These are phyloP conservation scores for Drosophila vallismaia DNA, from an alignment of 2,888 invertebrate species.

Conservation along the genomic window DNA sequence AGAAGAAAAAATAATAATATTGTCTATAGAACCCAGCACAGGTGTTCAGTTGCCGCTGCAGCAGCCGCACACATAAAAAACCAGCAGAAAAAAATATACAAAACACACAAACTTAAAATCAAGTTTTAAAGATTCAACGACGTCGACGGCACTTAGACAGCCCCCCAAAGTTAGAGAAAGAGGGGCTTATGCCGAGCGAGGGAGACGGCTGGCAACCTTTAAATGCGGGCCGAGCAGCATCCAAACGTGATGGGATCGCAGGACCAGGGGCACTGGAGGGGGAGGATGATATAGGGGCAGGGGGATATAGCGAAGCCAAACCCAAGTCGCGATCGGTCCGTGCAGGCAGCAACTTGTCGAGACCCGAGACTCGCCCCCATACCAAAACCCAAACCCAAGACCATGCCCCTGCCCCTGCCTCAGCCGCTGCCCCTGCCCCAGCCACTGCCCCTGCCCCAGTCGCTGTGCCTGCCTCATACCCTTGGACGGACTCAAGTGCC, in stretches of 20 bases:
- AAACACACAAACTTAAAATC: slow-evolving; percentile 68
- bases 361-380: slow-evolving; percentile 63
- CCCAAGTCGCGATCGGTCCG: slow-evolving; percentile 59
- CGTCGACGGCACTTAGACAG: slow-evolving; percentile 62
- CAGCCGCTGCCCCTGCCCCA: slow-evolving; percentile 3
- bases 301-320: slow-evolving; percentile 52
- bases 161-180: slow-evolving; percentile 36
- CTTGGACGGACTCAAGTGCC: slow-evolving; percentile 57
- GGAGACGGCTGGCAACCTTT: slow-evolving; percentile 65
- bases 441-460: slow-evolving; percentile 10
- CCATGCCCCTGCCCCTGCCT: slow-evolving; percentile 11
- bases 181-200: slow-evolving; percentile 6
- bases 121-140: slow-evolving; percentile 78
- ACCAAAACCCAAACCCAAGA: slow-evolving; percentile 18
- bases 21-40: slow-evolving; percentile 72
- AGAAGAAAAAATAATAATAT: slow-evolving; percentile 46
- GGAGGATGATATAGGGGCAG: slow-evolving; percentile 20
- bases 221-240: slow-evolving; percentile 70
- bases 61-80: slow-evolving; percentile 57
- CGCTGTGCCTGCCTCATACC: slow-evolving; percentile 23
- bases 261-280: slow-evolving; percentile 51
- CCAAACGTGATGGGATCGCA: slow-evolving; percentile 56
- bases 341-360: slow-evolving; percentile 77
- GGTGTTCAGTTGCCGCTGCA: slow-evolving; percentile 71
- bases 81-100: slow-evolving; percentile 44